Percentiles rank a stretch among this genome's conserved stretches.
phyloP scores from a whole-genome alignment of 2,888 invertebrate genomes.

The Anoplius nigerrimus region DNA sequence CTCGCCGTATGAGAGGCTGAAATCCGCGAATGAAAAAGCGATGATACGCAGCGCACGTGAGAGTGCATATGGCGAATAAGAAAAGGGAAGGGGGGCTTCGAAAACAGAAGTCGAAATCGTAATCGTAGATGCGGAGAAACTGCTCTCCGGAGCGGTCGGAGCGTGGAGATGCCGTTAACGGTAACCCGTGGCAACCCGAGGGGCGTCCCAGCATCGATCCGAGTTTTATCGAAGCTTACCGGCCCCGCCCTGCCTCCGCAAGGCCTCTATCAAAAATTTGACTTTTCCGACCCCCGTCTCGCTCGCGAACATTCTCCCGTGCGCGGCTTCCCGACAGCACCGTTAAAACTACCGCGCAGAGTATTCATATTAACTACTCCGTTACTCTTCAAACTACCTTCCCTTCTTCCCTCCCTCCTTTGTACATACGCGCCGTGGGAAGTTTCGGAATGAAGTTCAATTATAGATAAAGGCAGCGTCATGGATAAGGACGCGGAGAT shows the following conservation, averaged over 20 bases:
- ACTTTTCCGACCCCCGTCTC: not conserved
- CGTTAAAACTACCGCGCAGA: not conserved
- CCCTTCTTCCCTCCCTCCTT: not conserved
- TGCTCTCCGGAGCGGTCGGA: conserved; percentile 28
- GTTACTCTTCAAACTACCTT: no score
- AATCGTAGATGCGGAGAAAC: conserved; percentile 48
- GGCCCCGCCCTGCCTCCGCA: conserved; percentile 69
- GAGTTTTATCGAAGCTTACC: conserved; percentile 71
- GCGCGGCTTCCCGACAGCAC: no score
- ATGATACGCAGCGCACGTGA: not conserved
- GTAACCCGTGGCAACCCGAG: conserved; percentile 73
- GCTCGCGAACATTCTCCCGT: no score
- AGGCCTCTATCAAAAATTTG: conserved; percentile 6
- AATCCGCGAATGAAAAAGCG: not conserved
- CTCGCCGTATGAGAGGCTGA: no score
- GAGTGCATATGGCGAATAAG: not conserved
- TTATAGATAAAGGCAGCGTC: no score
- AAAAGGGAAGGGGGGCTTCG: not conserved
- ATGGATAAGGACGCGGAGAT: no score
- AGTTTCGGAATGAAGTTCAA: no score
- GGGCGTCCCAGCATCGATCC: conserved; percentile 74
- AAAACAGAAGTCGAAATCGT: conserved; percentile 49
- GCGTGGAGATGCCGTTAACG: conserved; percentile 72
- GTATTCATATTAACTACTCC: not conserved
- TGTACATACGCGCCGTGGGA: no score